Percentiles rank a stretch among this genome's conserved stretches.
phyloP scores from a whole-genome alignment of 2,113 vertebrate genomes.

The Nettapus auritus region DNA sequence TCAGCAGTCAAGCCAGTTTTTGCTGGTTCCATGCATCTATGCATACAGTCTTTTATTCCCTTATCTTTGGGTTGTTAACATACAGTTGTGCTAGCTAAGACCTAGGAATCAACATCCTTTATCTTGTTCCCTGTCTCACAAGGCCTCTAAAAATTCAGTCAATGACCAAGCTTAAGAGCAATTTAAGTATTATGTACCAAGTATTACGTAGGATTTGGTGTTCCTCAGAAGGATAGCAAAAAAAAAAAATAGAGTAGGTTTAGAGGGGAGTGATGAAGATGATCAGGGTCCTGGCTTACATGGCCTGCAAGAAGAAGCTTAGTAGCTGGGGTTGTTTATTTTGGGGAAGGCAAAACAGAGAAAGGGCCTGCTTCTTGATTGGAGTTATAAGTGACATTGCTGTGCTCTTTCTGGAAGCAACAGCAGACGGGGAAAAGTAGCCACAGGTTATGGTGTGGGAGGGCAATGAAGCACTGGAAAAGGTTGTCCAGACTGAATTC shows the following conservation, averaged over 20 bases:
- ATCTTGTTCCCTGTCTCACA: too few species aligned
- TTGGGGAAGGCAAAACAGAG: neutral
- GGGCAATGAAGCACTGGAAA: neutral
- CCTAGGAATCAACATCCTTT: too few species aligned
- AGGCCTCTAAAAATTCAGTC: neutral
- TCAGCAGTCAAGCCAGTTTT: too few species aligned
- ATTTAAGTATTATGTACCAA: rapidly evolving
- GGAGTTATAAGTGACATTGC: neutral
- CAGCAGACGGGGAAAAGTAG: neutral
- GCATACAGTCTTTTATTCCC: too few species aligned
- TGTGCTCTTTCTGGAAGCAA: neutral
- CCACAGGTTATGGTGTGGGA: neutral
- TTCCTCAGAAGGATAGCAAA: neutral
- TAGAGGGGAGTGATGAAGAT: neutral
- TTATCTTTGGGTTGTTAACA: too few species aligned
- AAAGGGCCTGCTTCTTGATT: neutral
- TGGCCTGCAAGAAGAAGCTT: neutral
- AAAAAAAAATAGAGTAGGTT: neutral
- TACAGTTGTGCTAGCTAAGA: too few species aligned
- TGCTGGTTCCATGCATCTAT: too few species aligned
- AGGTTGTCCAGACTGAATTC: neutral
- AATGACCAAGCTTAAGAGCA: neutral
- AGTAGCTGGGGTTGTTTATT: neutral
- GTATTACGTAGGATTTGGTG: rapidly evolving
- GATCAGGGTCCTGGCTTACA: neutral